Evolutionary conservation across 2,888 invertebrate genomes (phyloP), one percentile per base, ranked within the genome.

Genomic region (Acanthosepion pharaonis): DNA sequence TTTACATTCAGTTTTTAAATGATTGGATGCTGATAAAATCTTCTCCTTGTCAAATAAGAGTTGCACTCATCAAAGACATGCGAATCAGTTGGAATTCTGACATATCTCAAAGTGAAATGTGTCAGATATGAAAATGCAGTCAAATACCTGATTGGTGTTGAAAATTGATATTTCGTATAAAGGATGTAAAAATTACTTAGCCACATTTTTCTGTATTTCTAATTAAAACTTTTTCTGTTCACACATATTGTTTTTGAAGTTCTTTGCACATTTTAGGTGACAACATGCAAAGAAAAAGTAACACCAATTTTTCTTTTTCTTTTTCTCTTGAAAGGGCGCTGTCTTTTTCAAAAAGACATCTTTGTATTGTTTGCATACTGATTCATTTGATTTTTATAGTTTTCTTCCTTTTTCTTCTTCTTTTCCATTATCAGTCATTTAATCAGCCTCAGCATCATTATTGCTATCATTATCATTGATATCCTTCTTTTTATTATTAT

Each of bases 141-240:
- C 59, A 59, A 59, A n/a, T 78, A 9, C n/a, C 78, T 78, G 78
- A 78, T n/a, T 78, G 28, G 78, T 78, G 78, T 78, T 78, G n/a
- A 78, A 78, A 78, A 78, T 28, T 78, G 28, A 78, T 78, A 78
- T 78, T 78, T n/a, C 8, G 6, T 78, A n/a, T 28, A n/a, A 78
- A 78, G n/a, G 78, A 78, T 78, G n/a, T n/a, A 78, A 78, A 78
- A 78, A 78, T n/a, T 78, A 78, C 78, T 78, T 78, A 78, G 78
- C 11, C 78, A n/a, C 78, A 78, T 78, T 78, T 59, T 78, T 78
- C 78, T 78, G 28, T n/a, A n/a, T n/a, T n/a, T 78, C 78, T 78
- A 78, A 78, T 78, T 78, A 78, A 78, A 78, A 78, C 78, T n/a
- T 78, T n/a, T n/a, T 59, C 9, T 78, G 9, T 78, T 78, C 78